These are phyloP conservation scores for Ceuthmochares aereus DNA, from an alignment of 2,113 vertebrate genomes.

Conservation along the genomic window DNA sequence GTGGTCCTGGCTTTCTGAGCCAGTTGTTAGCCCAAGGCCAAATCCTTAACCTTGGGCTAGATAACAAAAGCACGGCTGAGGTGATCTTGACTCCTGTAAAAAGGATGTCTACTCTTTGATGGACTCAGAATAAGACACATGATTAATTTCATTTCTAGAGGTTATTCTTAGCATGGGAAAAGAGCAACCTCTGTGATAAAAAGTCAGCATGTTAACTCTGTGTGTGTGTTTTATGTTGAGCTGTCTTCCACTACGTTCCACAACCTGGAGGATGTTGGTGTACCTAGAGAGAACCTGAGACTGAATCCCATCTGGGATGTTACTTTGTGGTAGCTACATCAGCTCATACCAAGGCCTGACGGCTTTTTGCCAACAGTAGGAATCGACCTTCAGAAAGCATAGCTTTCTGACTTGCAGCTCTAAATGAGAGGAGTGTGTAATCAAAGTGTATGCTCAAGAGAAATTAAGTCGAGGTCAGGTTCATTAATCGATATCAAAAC, in stretches of 20 bases:
- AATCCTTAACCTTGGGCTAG: conserved; percentile 61
- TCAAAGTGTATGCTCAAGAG: not conserved
- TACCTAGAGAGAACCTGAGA: not conserved
- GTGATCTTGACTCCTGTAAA: conserved; percentile 60
- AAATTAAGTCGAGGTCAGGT: not conserved
- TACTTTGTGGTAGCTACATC: not conserved
- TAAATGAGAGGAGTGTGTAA: not conserved
- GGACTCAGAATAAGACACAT: not conserved
- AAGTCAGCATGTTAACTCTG: not conserved
- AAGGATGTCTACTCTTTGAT: conserved; percentile 62
- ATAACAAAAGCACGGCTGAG: conserved; percentile 66
- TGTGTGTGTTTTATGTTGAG: not conserved
- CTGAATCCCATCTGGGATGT: not conserved
- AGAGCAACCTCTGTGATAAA: not conserved
- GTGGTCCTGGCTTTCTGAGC: conserved; percentile 55
- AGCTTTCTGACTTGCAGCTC: not conserved
- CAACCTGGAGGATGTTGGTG: not conserved
- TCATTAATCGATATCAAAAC: not conserved
- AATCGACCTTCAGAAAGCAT: not conserved
- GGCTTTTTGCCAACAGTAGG: not conserved
- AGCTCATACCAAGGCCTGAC: not conserved
- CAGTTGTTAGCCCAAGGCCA: conserved; percentile 61
- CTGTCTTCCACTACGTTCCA: not conserved
- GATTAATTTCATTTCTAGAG: conserved; percentile 44
- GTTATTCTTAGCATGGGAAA: conserved; percentile 51